These are phyloP conservation scores for Philereme vetulata DNA, from an alignment of 2,888 invertebrate genomes.

Conservation along the genomic window DNA sequence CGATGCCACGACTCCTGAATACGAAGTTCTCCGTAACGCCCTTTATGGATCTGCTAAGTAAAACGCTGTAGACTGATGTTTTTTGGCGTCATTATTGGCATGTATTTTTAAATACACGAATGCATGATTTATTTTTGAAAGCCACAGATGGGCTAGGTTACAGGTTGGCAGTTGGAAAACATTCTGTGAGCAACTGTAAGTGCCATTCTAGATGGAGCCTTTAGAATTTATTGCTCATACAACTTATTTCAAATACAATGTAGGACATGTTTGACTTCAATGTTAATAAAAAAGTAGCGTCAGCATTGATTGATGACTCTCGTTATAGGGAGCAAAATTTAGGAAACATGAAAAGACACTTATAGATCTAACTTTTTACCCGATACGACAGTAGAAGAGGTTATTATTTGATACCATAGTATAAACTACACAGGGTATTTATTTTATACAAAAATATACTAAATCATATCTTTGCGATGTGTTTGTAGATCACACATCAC, in stretches of 20 bases:
- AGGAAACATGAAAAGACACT: no score
- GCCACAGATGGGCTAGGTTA: neutral
- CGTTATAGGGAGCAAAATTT: neutral
- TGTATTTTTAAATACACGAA: neutral
- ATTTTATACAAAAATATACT: no score
- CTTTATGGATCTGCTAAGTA: neutral
- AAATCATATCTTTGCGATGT: no score
- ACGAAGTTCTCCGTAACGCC: constrained; percentile 10
- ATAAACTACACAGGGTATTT: no score
- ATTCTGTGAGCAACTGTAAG: no score
- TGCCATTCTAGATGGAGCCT: no score
- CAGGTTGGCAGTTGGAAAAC: neutral
- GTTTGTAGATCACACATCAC: no score
- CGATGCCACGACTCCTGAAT: constrained; percentile 13
- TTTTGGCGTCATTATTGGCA: neutral
- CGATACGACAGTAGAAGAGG: no score
- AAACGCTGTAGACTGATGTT: neutral
- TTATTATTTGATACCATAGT: no score
- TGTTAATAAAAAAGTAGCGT: neutral
- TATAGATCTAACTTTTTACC: no score
- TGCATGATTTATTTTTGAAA: neutral
- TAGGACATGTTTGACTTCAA: neutral
- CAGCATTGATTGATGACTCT: constrained; percentile 7
- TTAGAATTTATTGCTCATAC: no score
- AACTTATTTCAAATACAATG: no score